Evolutionary conservation across 2,113 vertebrate species (phyloP).

Genomic region (Microcebus tavaratra): DNA sequence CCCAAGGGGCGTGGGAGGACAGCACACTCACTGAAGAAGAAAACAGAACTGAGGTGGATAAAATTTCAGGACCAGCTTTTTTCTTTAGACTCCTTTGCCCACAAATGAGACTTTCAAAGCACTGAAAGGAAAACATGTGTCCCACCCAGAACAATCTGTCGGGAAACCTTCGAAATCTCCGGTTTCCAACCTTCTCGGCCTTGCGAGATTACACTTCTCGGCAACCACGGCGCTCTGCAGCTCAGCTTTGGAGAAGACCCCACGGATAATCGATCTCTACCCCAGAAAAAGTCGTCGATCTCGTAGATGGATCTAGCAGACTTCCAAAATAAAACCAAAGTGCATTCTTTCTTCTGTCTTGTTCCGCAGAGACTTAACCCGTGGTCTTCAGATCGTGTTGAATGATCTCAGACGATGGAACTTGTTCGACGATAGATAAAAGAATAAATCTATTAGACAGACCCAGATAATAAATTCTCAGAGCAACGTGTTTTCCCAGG

Average conservation of each 20-base stretch:
- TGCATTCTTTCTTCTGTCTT: neutral
- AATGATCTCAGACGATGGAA: neutral
- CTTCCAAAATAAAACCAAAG: neutral
- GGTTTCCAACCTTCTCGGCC: too few relatives aligned
- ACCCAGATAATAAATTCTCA: neutral
- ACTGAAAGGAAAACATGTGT: neutral
- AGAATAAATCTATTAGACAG: accelerated
- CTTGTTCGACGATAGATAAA: neutral
- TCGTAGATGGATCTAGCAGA: neutral
- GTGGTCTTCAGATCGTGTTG: accelerated
- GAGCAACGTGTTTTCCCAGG: neutral
- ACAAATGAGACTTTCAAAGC: neutral
- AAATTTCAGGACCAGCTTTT: too few relatives aligned
- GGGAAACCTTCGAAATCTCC: neutral
- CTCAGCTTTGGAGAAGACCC: neutral
- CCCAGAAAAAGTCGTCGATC: neutral
- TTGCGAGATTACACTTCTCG: accelerated
- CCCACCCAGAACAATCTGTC: neutral
- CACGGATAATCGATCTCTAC: accelerated
- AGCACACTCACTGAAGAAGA: neutral
- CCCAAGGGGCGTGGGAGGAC: neutral
- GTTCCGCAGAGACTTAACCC: neutral
- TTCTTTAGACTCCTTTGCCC: neutral
- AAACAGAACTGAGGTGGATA: accelerated
- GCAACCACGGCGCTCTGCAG: accelerated